Conservation (phyloP, 1,140 invertebrate genomes). For the Wasmannia auropunctata region DNA sequence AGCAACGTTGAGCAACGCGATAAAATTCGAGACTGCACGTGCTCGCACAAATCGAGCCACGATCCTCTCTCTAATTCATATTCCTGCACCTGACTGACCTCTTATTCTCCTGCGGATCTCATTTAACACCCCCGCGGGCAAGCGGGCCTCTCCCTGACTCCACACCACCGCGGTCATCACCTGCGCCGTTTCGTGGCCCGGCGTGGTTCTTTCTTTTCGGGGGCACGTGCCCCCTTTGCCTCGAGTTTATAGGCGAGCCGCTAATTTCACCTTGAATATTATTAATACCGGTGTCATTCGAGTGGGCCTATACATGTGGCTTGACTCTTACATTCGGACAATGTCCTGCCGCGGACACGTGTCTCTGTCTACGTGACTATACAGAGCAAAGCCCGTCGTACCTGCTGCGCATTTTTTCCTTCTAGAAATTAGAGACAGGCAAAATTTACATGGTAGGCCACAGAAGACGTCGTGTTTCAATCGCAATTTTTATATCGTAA, state of each 20-base stretch:
- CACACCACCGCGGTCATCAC: constrained; percentile 33
- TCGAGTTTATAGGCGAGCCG: constrained; percentile 27
- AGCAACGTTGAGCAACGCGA: constrained; percentile 64
- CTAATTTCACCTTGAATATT: constrained; percentile 75
- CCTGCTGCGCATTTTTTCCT: not conserved
- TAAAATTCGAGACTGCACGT: constrained; percentile 69
- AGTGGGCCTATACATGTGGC: constrained; percentile 53
- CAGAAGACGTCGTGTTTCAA: not conserved
- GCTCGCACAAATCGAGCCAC: constrained; percentile 64
- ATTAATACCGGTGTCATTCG: constrained; percentile 67
- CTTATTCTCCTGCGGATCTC: constrained; percentile 76
- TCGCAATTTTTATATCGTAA: not conserved
- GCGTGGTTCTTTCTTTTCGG: constrained; percentile 44
- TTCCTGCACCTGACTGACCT: constrained; percentile 84
- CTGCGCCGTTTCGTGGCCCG: constrained; percentile 39
- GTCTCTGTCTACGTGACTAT: not conserved
- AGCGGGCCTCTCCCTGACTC: constrained; percentile 33
- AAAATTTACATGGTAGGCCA: too few species aligned
- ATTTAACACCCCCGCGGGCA: constrained; percentile 84
- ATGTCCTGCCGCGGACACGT: constrained; percentile 32
- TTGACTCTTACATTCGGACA: not conserved
- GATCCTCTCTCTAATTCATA: constrained; percentile 81
- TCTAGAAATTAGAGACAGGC: not conserved
- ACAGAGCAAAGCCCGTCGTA: not conserved
- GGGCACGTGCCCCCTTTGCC: constrained; percentile 43